Evolutionary conservation across 2,113 vertebrate species (phyloP).

Genomic region (Atherinomorus stipes): DNA sequence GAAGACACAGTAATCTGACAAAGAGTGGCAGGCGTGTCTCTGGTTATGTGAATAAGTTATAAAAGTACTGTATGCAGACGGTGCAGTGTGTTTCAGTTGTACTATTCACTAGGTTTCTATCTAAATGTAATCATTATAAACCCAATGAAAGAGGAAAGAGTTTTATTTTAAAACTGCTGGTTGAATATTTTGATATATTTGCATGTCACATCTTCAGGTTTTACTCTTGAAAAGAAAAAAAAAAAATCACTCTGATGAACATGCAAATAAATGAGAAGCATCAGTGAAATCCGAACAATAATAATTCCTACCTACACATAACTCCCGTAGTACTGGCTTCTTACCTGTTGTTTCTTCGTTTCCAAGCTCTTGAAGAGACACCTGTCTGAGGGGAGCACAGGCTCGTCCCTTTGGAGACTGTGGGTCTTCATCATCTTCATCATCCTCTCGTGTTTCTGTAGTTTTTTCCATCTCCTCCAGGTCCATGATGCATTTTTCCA

Average conservation of each 20-base stretch:
- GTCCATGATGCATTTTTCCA: constrained; percentile 96
- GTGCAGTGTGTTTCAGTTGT: too few species aligned
- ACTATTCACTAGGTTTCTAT: too few species aligned
- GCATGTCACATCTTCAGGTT: too few species aligned
- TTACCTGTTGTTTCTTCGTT: constrained; percentile 67
- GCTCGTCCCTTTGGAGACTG: constrained; percentile 84
- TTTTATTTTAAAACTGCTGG: too few species aligned
- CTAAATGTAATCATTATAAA: too few species aligned
- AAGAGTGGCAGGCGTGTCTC: too few species aligned
- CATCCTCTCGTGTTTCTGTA: constrained; percentile 83
- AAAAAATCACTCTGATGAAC: too few species aligned
- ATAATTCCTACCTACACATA: not conserved
- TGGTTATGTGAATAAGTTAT: too few species aligned
- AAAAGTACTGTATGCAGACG: too few species aligned
- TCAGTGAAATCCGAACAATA: not conserved
- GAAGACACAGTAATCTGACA: too few species aligned
- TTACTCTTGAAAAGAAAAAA: too few species aligned
- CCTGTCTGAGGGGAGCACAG: constrained; percentile 78
- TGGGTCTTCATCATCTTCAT: constrained; percentile 83
- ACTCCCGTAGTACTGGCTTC: constrained; percentile 2
- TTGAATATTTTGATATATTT: not conserved
- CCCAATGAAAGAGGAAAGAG: too few species aligned
- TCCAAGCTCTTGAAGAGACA: constrained; percentile 69
- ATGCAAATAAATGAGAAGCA: not conserved
- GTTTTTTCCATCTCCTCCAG: constrained; percentile 93